phyloP scores from a whole-genome alignment of 2,797 vertebrate species.

The Diglossa cyanea region DNA sequence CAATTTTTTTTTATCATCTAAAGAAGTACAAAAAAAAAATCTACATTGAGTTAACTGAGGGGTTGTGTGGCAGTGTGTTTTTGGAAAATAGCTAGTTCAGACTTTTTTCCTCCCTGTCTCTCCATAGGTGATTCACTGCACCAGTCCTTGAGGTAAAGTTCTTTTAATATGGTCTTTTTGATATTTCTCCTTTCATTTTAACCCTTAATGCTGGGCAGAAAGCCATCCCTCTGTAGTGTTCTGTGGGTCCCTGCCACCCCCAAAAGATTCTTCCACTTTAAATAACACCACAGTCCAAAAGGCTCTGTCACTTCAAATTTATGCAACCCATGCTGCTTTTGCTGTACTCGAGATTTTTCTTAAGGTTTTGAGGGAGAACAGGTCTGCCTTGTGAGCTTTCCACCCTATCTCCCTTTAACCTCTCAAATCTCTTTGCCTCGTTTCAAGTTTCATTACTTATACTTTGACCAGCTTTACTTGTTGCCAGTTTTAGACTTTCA shows the following conservation, averaged over 20 bases:
- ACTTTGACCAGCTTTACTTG: conserved; percentile 48
- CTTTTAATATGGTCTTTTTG: not conserved
- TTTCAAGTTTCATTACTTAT: conserved; percentile 56
- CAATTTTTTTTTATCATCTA: not conserved
- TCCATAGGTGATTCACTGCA: not conserved
- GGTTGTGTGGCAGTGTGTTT: not conserved
- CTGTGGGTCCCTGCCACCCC: not conserved
- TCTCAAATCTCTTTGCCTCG: conserved; percentile 43
- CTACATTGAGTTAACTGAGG: not conserved
- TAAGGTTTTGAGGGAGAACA: conserved; percentile 40
- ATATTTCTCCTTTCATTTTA: not conserved
- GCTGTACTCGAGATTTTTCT: conserved; percentile 19
- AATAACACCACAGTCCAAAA: not conserved
- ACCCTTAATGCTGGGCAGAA: not conserved
- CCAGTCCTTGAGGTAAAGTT: not conserved
- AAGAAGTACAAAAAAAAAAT: not conserved
- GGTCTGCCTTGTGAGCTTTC: conserved; percentile 34
- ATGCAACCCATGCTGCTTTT: not conserved
- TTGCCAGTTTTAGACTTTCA: conserved; percentile 43
- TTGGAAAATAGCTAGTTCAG: not conserved
- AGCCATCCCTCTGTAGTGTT: not conserved
- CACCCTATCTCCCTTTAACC: conserved; percentile 38
- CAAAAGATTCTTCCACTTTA: not conserved
- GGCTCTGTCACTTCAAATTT: conserved; percentile 36
- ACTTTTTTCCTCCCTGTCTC: not conserved